Base-by-base conservation (phyloP, 2,113 vertebrate species). In the Psittacara wagleri region DNA sequence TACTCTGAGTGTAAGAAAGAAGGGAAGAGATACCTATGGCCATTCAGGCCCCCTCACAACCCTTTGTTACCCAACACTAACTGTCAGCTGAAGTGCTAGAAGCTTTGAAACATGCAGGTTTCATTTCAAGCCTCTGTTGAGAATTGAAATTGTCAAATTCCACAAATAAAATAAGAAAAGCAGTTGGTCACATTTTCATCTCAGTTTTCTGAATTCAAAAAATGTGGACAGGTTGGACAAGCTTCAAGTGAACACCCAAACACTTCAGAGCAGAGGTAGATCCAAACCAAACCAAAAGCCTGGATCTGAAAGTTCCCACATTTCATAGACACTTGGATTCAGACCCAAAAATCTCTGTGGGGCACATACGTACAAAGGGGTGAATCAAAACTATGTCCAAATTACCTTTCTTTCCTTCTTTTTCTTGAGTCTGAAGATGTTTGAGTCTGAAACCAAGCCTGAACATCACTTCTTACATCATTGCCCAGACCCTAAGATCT, bases 231-330 rank as follows among this genome's bases (percentile, higher is more conserved):
- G 52, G 24, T 76, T 91, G 86, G 83, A 82, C 20, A 69, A n/a
- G 18, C 33, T 81, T 92, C 88, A 90, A 80, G 83, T 44, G 95
- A 94, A 86, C 17, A 95, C 27, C 70, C 61, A 61, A 92, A 93
- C 31, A 78, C 46, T 88, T 93, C 79, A 92, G 93, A 94, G 73
- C n/a, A 41, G 64, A 62, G 31, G 61, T 68, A 86, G 80, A 84
- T 91, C 91, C 88, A 94, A 93, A 88, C 31, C 48, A 96, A 95
- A 94, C 24, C 9, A 1, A 80, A 73, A 54, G 5, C 49, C 61
- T 46, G 64, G 68, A 63, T 83, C 23, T 70, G 35, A 67, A 83
- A 70, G 23, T 23, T 93, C 46, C 75, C 0, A 0, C 3, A 2
- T 80, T 86, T 94, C 76, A 81, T 3, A 55, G 25, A 31, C 1